phyloP scores from a whole-genome alignment of 2,113 vertebrate genomes.

The Sander lucioperca region DNA sequence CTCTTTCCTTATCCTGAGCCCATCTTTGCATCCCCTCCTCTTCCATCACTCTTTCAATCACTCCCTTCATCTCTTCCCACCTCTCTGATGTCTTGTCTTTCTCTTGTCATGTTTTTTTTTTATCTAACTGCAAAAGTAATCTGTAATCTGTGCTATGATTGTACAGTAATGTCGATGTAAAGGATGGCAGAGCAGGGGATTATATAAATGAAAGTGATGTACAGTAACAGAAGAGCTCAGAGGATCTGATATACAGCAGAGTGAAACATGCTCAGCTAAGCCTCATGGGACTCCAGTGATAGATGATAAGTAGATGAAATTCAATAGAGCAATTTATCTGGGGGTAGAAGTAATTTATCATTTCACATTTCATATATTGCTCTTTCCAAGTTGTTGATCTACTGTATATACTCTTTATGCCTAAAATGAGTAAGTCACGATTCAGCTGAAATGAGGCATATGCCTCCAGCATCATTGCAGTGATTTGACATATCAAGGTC shows the following conservation, averaged over 20 bases:
- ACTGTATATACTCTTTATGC: not conserved
- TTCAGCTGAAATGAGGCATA: slow-evolving; percentile 31
- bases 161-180: slow-evolving; percentile 47
- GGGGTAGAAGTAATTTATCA: slow-evolving; percentile 35
- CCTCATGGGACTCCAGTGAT: slow-evolving; percentile 35
- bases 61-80: slow-evolving; percentile 16
- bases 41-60: slow-evolving; percentile 24
- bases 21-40: slow-evolving; percentile 35
- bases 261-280: slow-evolving; percentile 50
- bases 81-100: slow-evolving; percentile 33
- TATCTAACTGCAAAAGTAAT: slow-evolving; percentile 38
- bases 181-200: slow-evolving; percentile 39
- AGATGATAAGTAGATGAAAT: slow-evolving; percentile 47
- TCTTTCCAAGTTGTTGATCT: slow-evolving; percentile 15
- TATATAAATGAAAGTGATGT: slow-evolving; percentile 51
- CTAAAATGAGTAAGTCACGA: slow-evolving; percentile 2
- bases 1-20: slow-evolving; percentile 23
- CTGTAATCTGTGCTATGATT: slow-evolving; percentile 19
- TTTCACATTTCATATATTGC: slow-evolving; percentile 40
- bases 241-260: slow-evolving; percentile 50
- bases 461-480: slow-evolving; percentile 24
- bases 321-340: slow-evolving; percentile 43
- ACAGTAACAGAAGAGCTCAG: slow-evolving; percentile 44
- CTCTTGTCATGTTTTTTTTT: slow-evolving; percentile 33
- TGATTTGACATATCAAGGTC: slow-evolving; percentile 52